A percentile compares a stretch with the other conserved stretches of the same genome.
phyloP scores from a whole-genome alignment of 2,888 invertebrate genomes.

The Drosophila melanosoma region DNA sequence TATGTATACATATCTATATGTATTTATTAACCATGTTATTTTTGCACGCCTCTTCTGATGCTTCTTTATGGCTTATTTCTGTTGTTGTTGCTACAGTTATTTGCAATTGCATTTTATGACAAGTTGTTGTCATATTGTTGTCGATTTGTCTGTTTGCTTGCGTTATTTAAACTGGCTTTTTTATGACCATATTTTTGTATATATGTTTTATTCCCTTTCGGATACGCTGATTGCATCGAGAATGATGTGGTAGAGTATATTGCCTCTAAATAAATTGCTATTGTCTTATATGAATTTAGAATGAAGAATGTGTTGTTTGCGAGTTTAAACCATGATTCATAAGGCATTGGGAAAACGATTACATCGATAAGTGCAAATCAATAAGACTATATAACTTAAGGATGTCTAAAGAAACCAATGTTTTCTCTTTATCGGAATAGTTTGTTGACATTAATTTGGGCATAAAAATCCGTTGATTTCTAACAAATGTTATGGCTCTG shows the following conservation, averaged over 20 bases:
- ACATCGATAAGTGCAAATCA: neutral
- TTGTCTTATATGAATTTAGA: neutral
- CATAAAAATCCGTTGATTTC: neutral
- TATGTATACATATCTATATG: slow-evolving; percentile 18
- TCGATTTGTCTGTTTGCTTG: slow-evolving; percentile 28
- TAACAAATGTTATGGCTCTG: neutral
- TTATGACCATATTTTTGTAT: slow-evolving; percentile 19
- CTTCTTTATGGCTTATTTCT: slow-evolving; percentile 9
- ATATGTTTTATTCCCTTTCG: neutral
- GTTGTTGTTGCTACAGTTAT: slow-evolving; percentile 25
- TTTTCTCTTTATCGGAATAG: neutral
- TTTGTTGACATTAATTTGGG: neutral
- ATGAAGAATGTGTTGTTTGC: neutral
- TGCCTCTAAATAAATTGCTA: neutral
- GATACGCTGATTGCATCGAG: neutral
- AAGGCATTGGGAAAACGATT: neutral
- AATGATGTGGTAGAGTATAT: neutral
- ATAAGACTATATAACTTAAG: neutral
- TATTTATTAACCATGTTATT: slow-evolving; percentile 46
- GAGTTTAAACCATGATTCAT: neutral
- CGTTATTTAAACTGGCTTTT: slow-evolving; percentile 32
- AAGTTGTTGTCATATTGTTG: slow-evolving; percentile 46
- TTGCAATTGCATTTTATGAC: slow-evolving; percentile 61
- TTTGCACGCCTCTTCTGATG: slow-evolving; percentile 8
- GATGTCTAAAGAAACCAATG: neutral